Evolutionary conservation across 2,797 vertebrate genomes (phyloP).

Genomic region (Syndactyla subalaris): DNA sequence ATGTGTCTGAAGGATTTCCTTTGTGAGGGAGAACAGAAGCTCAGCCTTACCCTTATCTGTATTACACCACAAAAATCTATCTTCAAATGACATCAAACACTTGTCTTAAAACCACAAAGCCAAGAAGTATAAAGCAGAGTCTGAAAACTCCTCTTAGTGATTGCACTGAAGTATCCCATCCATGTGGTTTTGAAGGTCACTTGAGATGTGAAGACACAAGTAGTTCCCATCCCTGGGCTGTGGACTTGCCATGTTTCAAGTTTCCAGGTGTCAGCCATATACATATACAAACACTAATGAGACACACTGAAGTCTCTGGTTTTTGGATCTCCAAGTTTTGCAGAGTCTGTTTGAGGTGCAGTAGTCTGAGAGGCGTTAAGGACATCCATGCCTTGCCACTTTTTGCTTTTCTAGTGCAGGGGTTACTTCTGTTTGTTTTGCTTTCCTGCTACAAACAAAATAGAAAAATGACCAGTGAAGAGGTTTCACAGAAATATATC

Average conservation of each 20-base stretch:
- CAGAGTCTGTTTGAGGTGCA: background rate
- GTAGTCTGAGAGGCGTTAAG: background rate
- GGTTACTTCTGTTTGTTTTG: background rate
- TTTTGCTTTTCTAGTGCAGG: background rate
- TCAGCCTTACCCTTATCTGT: slow-evolving; percentile 1
- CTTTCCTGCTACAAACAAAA: background rate
- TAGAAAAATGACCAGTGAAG: background rate
- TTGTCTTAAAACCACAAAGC: slow-evolving; percentile 33
- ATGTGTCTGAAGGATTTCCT: slow-evolving; percentile 41
- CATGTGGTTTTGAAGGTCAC: background rate
- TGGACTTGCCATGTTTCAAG: background rate
- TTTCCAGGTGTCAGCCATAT: background rate
- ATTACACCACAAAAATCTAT: slow-evolving; percentile 18
- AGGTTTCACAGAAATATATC: background rate
- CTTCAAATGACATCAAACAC: slow-evolving; percentile 45
- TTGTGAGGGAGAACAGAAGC: slow-evolving; percentile 26
- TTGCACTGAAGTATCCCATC: background rate
- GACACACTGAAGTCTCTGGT: background rate
- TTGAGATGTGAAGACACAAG: background rate
- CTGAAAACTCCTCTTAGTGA: background rate
- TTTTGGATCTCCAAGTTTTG: background rate
- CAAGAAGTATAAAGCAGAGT: background rate
- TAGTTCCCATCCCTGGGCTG: background rate
- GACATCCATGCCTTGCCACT: background rate
- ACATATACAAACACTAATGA: background rate